phyloP scores from a whole-genome alignment of 1,140 invertebrate genomes.

The Hestina assimilis region DNA sequence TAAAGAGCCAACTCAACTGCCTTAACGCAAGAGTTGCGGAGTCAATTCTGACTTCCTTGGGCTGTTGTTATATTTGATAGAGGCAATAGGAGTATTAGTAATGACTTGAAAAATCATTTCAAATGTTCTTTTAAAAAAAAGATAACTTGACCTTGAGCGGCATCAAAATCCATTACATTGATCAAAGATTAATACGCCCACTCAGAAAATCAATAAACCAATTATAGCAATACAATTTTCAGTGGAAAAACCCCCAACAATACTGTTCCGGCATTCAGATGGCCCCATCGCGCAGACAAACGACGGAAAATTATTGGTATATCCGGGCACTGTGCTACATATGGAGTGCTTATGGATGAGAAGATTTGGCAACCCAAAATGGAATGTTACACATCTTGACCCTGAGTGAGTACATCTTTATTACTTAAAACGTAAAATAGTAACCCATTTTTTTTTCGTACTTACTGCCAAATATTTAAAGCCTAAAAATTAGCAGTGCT shows the following conservation, averaged over 20 bases:
- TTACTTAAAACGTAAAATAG: too few species aligned
- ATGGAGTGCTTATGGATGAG: constrained; percentile 93
- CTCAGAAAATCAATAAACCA: too few species aligned
- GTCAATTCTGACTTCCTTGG: too few species aligned
- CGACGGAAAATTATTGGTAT: constrained; percentile 90
- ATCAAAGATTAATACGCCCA: too few species aligned
- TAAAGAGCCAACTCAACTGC: too few species aligned
- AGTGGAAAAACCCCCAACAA: constrained; percentile 93
- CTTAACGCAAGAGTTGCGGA: too few species aligned
- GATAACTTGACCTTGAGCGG: too few species aligned
- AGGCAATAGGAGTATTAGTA: too few species aligned
- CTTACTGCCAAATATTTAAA: not conserved
- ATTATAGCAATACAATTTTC: constrained; percentile 26
- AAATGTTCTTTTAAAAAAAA: too few species aligned
- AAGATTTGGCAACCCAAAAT: constrained; percentile 89
- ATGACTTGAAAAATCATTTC: not conserved
- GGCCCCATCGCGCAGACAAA: constrained; percentile 93
- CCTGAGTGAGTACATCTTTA: constrained; percentile 68
- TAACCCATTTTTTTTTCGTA: too few species aligned
- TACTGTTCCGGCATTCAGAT: constrained; percentile 87
- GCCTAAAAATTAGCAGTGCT: not conserved
- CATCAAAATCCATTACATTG: too few species aligned
- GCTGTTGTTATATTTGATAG: too few species aligned
- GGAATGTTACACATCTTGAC: constrained; percentile 85
- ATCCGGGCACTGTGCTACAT: constrained; percentile 89